A percentile compares a stretch with the other conserved stretches of the same genome.
Evolutionary conservation across 1,140 invertebrate genomes (phyloP).

Genomic region (Drosophila pruinosa): DNA sequence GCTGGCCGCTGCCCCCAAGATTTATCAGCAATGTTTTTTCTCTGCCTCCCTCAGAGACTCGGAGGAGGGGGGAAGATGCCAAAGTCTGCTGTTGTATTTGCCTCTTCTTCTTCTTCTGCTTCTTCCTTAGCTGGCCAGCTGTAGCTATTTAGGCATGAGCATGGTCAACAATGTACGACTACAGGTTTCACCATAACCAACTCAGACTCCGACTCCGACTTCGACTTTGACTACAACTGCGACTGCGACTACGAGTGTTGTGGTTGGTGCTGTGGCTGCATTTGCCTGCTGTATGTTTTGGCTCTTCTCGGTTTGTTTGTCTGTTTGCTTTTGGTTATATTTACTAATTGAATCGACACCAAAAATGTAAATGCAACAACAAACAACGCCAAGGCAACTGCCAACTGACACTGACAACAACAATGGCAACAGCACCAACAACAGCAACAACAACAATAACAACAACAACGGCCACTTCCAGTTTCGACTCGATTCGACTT

Average conservation of each 20-base stretch:
- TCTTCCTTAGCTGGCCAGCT: constrained; percentile 9
- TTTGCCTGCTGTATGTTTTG: constrained; percentile 11
- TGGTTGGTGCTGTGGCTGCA: background rate
- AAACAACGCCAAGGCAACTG: constrained; percentile 39
- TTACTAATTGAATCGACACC: constrained; percentile 83
- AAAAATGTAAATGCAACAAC: constrained; percentile 82
- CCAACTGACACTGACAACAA: constrained; percentile 49
- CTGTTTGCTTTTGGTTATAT: constrained; percentile 82
- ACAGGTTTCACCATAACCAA: constrained; percentile 59
- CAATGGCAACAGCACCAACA: constrained; percentile 44
- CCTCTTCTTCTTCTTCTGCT: constrained; percentile 24
- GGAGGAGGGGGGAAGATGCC: constrained; percentile 28
- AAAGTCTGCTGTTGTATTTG: constrained; percentile 33
- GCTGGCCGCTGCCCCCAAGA: constrained; percentile 28
- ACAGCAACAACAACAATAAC: constrained; percentile 4
- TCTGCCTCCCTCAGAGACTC: background rate
- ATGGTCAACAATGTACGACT: constrained; percentile 72
- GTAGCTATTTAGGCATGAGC: constrained; percentile 77
- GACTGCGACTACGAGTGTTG: background rate
- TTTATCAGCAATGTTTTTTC: constrained; percentile 48
- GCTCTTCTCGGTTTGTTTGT: constrained; percentile 53
- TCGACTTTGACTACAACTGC: background rate
- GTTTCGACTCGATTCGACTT: constrained; percentile 32
- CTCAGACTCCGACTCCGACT: background rate
- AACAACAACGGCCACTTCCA: constrained; percentile 55